Base-by-base conservation (phyloP, 2,797 vertebrate genomes). In the Acipenser ruthenus region DNA sequence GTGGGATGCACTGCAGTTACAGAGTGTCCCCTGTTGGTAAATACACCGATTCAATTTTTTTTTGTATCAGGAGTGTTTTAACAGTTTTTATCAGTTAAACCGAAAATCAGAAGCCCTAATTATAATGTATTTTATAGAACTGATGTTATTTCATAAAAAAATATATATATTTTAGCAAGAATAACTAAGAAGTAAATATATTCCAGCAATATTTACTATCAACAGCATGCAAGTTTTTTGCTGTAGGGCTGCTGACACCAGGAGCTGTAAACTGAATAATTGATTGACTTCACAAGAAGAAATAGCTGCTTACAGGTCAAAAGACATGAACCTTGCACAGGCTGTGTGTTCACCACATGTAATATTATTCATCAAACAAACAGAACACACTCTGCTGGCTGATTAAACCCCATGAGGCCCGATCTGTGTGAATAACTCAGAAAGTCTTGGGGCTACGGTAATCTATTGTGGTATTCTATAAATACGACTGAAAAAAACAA, bases 241-340 rank as follows among this genome's bases (percentile, higher is more conserved):
- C 55, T 13, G 49, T 18, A 1, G 18, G 18, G 37, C 13, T 79
- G 78, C 83, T 80, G 76, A 76, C 68, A 66, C 74, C 76, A 76
- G 80, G 80, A 79, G 65, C 70, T 79, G 72, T 9, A 51, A 58
- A 61, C 67, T 80, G 78, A 83, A 81, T 82, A 79, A 83, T 73
- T 75, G 78, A 83, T 67, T 49, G 60, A 68, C 70, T 66, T 77
- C 78, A 84, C 73, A 75, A 77, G 80, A 71, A 78, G 82, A 37
- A 37, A 4, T 73, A 79, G 74, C 71, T 73, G 66, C 72, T 60
- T 9, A 67, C 78, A 74, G 75, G 77, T 71, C 77, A 85, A 72
- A 77, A 76, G 73, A 64, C 67, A 50, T 67, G 74, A 83, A 76
- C 80, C 64, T 69, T 12, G 11, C 9, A 68, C 75, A 70, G 51